phyloP scores from a whole-genome alignment of 2,888 invertebrate genomes.

The Bruchidius siliquastri region DNA sequence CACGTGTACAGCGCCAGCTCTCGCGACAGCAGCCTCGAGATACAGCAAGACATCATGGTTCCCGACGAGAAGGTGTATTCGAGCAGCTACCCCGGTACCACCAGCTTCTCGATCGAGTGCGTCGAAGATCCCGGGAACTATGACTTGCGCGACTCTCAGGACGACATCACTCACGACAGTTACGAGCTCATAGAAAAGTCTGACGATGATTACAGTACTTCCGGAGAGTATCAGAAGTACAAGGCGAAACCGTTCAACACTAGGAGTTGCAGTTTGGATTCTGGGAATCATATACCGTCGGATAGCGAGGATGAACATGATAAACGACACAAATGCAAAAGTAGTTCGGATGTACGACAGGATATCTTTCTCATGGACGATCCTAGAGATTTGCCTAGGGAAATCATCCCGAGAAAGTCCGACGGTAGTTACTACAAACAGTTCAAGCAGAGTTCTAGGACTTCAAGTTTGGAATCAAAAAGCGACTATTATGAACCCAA shows the following conservation, averaged over 20 bases:
- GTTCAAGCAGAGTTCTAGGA: constrained; percentile 61
- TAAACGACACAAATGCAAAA: constrained; percentile 58
- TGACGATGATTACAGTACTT: constrained; percentile 56
- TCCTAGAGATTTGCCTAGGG: constrained; percentile 67
- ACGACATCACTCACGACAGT: constrained; percentile 83
- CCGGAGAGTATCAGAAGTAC: constrained; percentile 41
- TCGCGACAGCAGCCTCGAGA: constrained; percentile 58
- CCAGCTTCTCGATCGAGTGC: constrained; percentile 60
- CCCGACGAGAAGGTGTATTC: constrained; percentile 74
- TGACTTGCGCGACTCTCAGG: constrained; percentile 69
- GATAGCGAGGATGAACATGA: constrained; percentile 64
- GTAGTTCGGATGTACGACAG: constrained; percentile 64
- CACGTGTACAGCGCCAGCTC: constrained; percentile 61
- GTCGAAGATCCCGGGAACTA: constrained; percentile 61
- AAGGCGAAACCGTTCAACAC: constrained; percentile 39
- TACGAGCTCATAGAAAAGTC: constrained; percentile 80
- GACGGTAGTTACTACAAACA: constrained; percentile 70
- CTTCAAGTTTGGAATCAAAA: constrained; percentile 59
- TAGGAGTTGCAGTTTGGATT: constrained; percentile 70
- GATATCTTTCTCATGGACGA: constrained; percentile 77
- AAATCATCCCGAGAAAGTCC: constrained; percentile 67
- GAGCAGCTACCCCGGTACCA: constrained; percentile 80
- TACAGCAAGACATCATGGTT: constrained; percentile 60
- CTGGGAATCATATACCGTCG: constrained; percentile 71
- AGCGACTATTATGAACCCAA: constrained; percentile 66